Base-by-base conservation (phyloP, 2,113 vertebrate genomes). In the Argyrosomus japonicus region DNA sequence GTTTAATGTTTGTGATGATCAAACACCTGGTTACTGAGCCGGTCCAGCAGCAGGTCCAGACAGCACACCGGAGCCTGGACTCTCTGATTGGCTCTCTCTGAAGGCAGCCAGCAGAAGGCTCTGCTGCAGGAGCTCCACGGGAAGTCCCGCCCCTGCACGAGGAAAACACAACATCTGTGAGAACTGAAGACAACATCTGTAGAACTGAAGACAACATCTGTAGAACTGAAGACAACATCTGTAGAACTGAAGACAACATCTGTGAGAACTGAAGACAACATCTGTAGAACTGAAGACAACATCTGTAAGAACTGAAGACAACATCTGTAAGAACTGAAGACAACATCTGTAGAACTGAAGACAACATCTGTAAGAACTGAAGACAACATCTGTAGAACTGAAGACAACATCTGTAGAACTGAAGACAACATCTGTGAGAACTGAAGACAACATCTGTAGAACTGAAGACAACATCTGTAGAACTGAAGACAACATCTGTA, bases 51-150 rank as follows among this genome's bases (percentile, higher is more conserved):
- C 79, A 94, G 90, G 88, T 99, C 98, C 93, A 99, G 81, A 82
- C 97, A 97, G 93, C 97, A 99, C 71, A 97, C 90, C 0, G 96
- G 94, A 0, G 95, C 95, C 88, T 97, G 96, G 0, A 96, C 94
- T 0, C 15, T 75, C 13, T 94, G 94, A 0, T 74, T 25, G 0
- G 91, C 82, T 1, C 92, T 90, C 80, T 96, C 95, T 2, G 80
- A 47, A 0, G 98, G 96, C 64, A 98, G 95, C 94, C 98, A 98
- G 81, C 96, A 97, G 87, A 99, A 99, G 0, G 97, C 97, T 11
- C 97, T 87, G 86, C 97, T 96, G 10, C 97, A 98, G 89, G 97
- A 96, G 1, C 99, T 97, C 3, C 98, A 99, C 40, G 97, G 96
- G 81, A 98, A 99, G 72, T 98, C 97, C 0, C 97, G 95, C 17